Percentiles rank a stretch among this genome's conserved stretches.
phyloP scores from a whole-genome alignment of 2,888 invertebrate genomes.

The Drosophila kokeensis region DNA sequence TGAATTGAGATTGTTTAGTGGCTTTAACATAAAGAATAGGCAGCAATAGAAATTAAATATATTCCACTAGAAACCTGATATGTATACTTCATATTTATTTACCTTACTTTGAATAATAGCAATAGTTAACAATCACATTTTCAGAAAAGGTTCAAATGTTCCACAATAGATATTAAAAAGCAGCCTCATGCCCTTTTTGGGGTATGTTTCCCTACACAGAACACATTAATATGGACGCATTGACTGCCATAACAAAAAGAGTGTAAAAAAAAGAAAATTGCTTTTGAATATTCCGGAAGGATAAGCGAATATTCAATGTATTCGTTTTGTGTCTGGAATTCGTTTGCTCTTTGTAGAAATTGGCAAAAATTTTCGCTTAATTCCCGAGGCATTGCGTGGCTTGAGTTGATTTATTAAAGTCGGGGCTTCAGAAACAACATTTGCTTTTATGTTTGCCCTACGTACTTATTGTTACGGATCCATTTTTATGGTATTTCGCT shows the following conservation, averaged over 20 bases:
- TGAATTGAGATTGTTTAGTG: not conserved
- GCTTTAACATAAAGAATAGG: not conserved
- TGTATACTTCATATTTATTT: not conserved
- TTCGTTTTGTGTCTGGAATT: not conserved
- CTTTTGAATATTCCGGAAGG: not conserved
- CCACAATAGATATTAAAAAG: not conserved
- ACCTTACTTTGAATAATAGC: not conserved
- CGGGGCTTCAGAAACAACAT: slow-evolving; percentile 1
- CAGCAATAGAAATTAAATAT: not conserved
- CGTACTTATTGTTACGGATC: slow-evolving; percentile 33
- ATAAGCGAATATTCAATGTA: not conserved
- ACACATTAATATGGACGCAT: not conserved
- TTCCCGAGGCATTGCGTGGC: slow-evolving; percentile 24
- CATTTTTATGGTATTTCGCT: slow-evolving; percentile 34
- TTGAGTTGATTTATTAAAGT: slow-evolving; percentile 70
- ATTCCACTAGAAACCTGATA: not conserved
- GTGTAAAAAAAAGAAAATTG: not conserved
- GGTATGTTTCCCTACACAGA: not conserved
- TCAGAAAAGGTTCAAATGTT: not conserved
- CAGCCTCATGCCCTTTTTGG: not conserved
- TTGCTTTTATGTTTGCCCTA: slow-evolving; percentile 41
- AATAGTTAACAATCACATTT: not conserved
- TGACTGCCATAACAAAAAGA: not conserved
- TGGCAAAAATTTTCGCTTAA: slow-evolving; percentile 15
- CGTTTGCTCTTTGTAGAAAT: slow-evolving; percentile 31